These are phyloP conservation scores for Scleropages formosus DNA, from an alignment of 2,797 vertebrate species.

Conservation along the genomic window DNA sequence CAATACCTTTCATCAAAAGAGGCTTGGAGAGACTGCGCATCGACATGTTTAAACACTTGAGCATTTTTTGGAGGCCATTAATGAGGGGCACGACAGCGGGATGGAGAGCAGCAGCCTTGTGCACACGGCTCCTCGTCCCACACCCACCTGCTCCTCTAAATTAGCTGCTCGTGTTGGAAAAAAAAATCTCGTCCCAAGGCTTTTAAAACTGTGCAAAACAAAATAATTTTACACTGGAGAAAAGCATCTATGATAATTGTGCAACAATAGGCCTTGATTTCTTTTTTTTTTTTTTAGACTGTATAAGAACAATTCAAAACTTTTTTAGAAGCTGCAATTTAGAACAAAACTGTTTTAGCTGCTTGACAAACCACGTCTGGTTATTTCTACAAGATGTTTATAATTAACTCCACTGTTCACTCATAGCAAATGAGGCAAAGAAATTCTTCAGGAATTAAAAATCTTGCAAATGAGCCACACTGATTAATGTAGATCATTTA, in stretches of 20 bases:
- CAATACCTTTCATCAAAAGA: no score
- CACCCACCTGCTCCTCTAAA: background rate
- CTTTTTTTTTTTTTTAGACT: slow-evolving; percentile 1
- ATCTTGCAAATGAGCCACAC: slow-evolving; percentile 16
- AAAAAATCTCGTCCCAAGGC: background rate
- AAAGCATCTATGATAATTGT: no score
- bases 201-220: slow-evolving; percentile 5
- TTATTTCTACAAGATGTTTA: slow-evolving; percentile 5
- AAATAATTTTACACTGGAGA: background rate
- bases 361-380: slow-evolving; percentile 3
- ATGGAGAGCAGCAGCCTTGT: no score
- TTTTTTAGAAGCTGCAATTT: background rate
- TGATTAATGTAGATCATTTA: slow-evolving; percentile 26
- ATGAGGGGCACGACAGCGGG: no score
- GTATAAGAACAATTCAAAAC: background rate
- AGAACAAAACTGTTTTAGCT: background rate
- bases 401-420: slow-evolving; percentile 21
- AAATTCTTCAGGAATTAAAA: slow-evolving; percentile 27
- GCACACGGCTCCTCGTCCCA: no score
- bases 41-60: no score
- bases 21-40: no score
- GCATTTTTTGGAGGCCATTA: no score
- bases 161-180: background rate
- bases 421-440: slow-evolving; percentile 11
- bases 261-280: no score